Base-by-base conservation (phyloP, 2,797 vertebrate species). In the Anas acuta region DNA sequence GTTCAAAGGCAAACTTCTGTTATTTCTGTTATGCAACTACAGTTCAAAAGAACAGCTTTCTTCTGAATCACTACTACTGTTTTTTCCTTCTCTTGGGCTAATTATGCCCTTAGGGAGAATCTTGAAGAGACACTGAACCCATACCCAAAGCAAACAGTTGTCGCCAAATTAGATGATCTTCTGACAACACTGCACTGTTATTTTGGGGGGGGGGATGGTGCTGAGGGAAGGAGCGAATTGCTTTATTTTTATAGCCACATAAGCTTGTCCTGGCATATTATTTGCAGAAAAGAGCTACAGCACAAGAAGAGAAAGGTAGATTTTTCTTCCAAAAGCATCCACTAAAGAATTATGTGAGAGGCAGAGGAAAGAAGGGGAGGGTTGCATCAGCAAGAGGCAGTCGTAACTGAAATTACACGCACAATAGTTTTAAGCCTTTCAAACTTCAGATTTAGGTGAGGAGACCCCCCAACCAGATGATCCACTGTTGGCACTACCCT, bases 101-200 rank as follows among this genome's bases (percentile, higher is more conserved):
- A 95, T 91, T 87, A 87, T 39, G 58, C 75, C 89, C 78, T 67
- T 47, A 62, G 87, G 82, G 79, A 89, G 69, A 78, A 75, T 62
- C 57, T 35, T 70, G 69, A 92, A 84, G 73, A 81, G 84, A 58
- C 82, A 71, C 57, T 32, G 26, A 95, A 53, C 14, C 21, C 45
- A 60, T 11, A 77, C 18, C 22, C 39, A 88, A 87, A 92, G 45
- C 57, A 93, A 81, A 4, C 35, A 69, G 54, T 33, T 33, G 45
- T 41, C 62, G 26, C 74, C 66, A 89, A 75, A 62, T 62, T 7
- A 62, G 21, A 64, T 47, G n/a, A 51, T 71, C 54, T 80, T 95
- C 66, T 76, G 19, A 87, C 60, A 81, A n/a, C n/a, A 25, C 6
- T 51, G 49, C 41, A 45, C 19, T 53, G 8, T 65, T 77, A 56